These are phyloP conservation scores for Orthonyx spaldingii DNA, from an alignment of 2,113 vertebrate genomes.

Conservation along the genomic window DNA sequence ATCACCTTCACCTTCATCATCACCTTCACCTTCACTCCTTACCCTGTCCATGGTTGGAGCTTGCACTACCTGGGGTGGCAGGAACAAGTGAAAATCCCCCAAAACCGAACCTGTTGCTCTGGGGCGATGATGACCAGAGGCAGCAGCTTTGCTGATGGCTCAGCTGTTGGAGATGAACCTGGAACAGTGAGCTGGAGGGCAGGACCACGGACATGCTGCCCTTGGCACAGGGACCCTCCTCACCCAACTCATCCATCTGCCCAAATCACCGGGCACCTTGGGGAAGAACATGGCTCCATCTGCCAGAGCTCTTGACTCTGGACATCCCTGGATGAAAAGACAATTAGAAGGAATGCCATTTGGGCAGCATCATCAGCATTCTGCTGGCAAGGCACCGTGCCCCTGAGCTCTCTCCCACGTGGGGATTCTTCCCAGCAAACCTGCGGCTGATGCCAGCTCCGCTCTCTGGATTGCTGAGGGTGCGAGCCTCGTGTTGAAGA, in stretches of 20 bases:
- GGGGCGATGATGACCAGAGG: not conserved
- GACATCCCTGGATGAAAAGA: not conserved
- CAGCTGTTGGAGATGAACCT: not conserved
- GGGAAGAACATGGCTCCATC: not conserved
- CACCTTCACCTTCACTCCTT: not conserved
- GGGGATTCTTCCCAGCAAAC: slow-evolving; percentile 1
- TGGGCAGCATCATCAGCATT: not conserved
- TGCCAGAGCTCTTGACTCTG: not conserved
- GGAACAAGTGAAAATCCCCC: not conserved
- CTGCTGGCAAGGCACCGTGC: not conserved
- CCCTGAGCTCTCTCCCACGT: not conserved
- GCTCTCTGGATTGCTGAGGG: not conserved
- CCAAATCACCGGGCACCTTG: not conserved
- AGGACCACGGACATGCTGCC: not conserved
- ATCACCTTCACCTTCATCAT: not conserved
- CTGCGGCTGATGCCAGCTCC: not conserved
- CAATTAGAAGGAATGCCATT: not conserved
- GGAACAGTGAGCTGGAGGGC: not conserved
- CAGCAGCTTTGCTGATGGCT: not conserved
- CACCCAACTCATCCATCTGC: not conserved
- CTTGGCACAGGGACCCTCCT: not conserved
- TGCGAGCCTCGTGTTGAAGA: not conserved
- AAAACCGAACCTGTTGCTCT: fast-evolving
- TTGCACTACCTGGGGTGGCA: not conserved
- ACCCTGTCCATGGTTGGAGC: fast-evolving